Evolutionary conservation across 2,797 vertebrate species (phyloP), one percentile per base, ranked within the genome.

Genomic region (Saxicola maurus): DNA sequence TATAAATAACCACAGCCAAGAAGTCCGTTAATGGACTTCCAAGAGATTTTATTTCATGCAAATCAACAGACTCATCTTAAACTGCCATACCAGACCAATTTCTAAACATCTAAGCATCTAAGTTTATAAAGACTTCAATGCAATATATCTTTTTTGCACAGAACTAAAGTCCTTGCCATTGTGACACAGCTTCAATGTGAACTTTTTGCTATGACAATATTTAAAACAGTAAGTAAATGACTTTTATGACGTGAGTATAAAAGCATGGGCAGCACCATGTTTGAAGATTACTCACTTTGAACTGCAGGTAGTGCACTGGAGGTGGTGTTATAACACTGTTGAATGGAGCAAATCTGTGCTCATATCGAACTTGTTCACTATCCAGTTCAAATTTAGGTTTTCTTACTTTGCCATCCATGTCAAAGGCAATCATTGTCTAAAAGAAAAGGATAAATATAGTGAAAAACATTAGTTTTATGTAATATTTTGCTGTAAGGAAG

Each of bases 341-440:
- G 97, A 99, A 99, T 5, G 99, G 99, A 40, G 99, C 99, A 83
- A 99, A 99, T 81, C 99, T 98, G 95, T 99, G 99, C 96, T 99
- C 99, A 3, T 99, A 99, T 80, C 99, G 98, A 92, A 99, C 99
- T 94, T 99, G 99, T 86, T 99, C 99, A 40, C 99, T 99, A 91
- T 99, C 99, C 60, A 99, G 96, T 95, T 99, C 99, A 97, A 99
- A 99, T 96, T 99, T 99, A 17, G 99, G 99, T 90, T 99, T 99
- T 79, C 98, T 98, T 56, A 99, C 99, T 98, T 99, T 99, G 62
- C 98, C 98, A 72, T 99, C 99, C 99, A 99, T 99, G 91, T 99
- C 99, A 97, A 99, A 97, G 6, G 99, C 99, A 1, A 99, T 99
- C 99, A 99, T 99, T 23, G 99, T 99, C 99, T 99, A 93, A 57